A percentile compares a stretch with the other conserved stretches of the same genome.
phyloP scores from a whole-genome alignment of 1,140 invertebrate genomes.

The Aleiodes sp. region DNA sequence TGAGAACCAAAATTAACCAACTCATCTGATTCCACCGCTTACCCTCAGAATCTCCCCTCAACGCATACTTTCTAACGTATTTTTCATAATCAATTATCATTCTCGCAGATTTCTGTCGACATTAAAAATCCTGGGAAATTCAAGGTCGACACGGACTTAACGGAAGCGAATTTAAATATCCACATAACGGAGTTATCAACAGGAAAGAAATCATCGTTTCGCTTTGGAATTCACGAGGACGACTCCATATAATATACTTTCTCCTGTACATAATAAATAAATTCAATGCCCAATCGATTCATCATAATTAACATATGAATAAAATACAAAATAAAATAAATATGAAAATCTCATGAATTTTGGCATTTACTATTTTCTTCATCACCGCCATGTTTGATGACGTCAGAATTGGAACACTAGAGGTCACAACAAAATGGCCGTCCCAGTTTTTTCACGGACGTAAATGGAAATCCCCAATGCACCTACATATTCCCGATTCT shows the following conservation, averaged over 20 bases:
- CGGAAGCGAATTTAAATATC: conserved; percentile 37
- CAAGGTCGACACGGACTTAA: conserved; percentile 40
- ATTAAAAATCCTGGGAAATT: conserved; percentile 28
- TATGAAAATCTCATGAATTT: too few relatives aligned
- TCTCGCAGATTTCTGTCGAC: conserved; percentile 35
- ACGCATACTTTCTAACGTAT: neutral
- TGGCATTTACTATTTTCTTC: neutral
- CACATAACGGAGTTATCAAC: conserved; percentile 35
- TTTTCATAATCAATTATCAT: conserved; percentile 21
- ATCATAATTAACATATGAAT: neutral
- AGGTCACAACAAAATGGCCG: conserved; percentile 6
- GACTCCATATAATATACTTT: conserved; percentile 30
- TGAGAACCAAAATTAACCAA: too few relatives aligned
- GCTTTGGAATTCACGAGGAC: conserved; percentile 41
- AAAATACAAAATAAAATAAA: too few relatives aligned
- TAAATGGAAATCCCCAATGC: neutral
- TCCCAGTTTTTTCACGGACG: neutral
- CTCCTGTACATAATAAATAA: conserved; percentile 30
- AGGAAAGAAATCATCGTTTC: conserved; percentile 39
- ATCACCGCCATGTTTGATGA: neutral
- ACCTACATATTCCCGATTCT: too few relatives aligned
- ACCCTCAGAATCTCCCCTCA: too few relatives aligned
- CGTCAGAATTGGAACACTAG: neutral
- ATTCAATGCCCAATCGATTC: neutral
- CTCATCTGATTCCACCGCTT: too few relatives aligned